phyloP scores from a whole-genome alignment of 2,888 invertebrate species.

The Nomada ruficornis region DNA sequence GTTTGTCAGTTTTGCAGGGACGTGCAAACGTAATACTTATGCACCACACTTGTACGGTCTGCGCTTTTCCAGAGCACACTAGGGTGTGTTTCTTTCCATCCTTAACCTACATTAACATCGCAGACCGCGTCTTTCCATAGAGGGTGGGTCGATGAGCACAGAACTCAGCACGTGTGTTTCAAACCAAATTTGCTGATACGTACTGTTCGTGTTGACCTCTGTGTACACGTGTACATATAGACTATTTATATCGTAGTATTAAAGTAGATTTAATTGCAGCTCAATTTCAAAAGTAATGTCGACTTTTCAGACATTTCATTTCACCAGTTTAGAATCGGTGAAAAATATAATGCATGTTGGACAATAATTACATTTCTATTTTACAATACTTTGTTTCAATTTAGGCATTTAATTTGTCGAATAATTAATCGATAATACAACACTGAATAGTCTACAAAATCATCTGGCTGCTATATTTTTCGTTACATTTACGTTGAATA shows the following conservation, averaged over 20 bases:
- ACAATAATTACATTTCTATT: too few relatives aligned
- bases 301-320: too few relatives aligned
- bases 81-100: slow-evolving; percentile 65
- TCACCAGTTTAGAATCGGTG: too few relatives aligned
- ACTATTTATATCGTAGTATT: background rate
- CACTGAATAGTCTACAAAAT: too few relatives aligned
- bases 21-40: slow-evolving; percentile 63
- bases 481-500: too few relatives aligned
- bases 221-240: slow-evolving; percentile 11
- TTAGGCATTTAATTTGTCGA: too few relatives aligned
- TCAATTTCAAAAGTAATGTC: background rate
- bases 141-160: slow-evolving; percentile 75
- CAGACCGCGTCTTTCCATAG: slow-evolving; percentile 56
- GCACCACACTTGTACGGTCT: slow-evolving; percentile 47
- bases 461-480: too few relatives aligned
- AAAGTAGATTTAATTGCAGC: background rate
- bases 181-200: slow-evolving; percentile 64
- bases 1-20: slow-evolving; percentile 60
- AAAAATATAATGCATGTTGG: too few relatives aligned
- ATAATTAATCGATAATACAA: too few relatives aligned
- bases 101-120: slow-evolving; percentile 75
- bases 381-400: too few relatives aligned
- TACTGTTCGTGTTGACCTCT: slow-evolving; percentile 45
- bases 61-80: slow-evolving; percentile 56
- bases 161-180: slow-evolving; percentile 65